Percentiles rank a stretch among this genome's conserved stretches.
These are phyloP conservation scores for Sebastes minor DNA, from an alignment of 2,797 vertebrate genomes.

Conservation along the genomic window DNA sequence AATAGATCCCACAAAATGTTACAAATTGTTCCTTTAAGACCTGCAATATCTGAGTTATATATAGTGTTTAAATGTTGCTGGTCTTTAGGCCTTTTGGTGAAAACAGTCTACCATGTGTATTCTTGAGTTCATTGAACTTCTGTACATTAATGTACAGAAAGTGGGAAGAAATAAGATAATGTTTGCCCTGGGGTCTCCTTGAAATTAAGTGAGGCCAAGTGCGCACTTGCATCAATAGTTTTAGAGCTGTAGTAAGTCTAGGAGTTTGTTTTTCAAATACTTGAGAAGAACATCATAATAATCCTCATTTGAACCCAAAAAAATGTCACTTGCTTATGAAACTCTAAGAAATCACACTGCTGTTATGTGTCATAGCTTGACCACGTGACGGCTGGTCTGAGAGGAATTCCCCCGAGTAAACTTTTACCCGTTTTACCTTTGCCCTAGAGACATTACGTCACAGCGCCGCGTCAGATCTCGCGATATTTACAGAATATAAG, in stretches of 20 bases:
- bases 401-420: conserved; percentile 52
- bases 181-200: background rate
- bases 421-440: conserved; percentile 60
- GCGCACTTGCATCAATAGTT: background rate
- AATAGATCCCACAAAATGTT: too few relatives aligned
- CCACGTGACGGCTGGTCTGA: background rate
- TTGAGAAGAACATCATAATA: background rate
- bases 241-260: background rate
- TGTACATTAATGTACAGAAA: background rate
- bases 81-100: background rate
- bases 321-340: background rate
- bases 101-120: background rate
- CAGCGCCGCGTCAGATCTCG: conserved; percentile 44
- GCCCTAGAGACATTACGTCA: conserved; percentile 54
- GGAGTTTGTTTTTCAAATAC: background rate
- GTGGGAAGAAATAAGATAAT: background rate
- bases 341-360: background rate
- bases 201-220: background rate
- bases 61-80: background rate
- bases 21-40: background rate
- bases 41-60: background rate
- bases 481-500: conserved; percentile 66
- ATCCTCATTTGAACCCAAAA: background rate
- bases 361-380: background rate
- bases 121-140: background rate